These are phyloP conservation scores for Pterophyllum scalare DNA, from an alignment of 2,113 vertebrate species.

Conservation along the genomic window DNA sequence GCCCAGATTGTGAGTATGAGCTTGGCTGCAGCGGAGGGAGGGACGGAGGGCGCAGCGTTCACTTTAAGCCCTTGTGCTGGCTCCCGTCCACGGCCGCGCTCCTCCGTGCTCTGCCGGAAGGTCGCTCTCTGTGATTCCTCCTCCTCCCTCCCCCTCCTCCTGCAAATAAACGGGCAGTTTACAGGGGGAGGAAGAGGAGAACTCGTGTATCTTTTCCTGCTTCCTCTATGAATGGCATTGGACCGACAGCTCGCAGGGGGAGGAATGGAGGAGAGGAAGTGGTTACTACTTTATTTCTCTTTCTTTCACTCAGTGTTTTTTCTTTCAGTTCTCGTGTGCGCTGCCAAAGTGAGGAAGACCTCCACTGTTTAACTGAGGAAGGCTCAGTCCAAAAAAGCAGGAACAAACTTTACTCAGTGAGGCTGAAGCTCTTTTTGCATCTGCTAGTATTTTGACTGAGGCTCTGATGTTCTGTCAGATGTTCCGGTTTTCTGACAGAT, in stretches of 20 bases:
- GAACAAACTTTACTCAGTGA: background rate
- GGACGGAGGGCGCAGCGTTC: background rate
- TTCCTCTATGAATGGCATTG: background rate
- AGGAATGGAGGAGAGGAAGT: background rate
- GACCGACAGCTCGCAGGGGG: background rate
- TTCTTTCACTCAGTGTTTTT: background rate
- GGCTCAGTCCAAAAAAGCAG: background rate
- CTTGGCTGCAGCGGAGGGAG: constrained; percentile 25
- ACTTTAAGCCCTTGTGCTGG: constrained; percentile 29
- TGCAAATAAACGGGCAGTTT: background rate
- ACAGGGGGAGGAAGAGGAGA: background rate
- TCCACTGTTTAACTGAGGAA: background rate
- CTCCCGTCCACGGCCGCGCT: constrained; percentile 62
- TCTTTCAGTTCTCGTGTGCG: background rate
- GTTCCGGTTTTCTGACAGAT: background rate
- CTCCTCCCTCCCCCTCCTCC: constrained; percentile 9
- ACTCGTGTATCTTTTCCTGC: background rate
- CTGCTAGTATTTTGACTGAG: background rate
- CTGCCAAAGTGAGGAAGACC: background rate
- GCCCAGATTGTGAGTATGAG: constrained; percentile 83
- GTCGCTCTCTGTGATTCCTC: constrained; percentile 68
- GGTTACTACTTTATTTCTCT: background rate
- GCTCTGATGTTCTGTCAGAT: too few relatives aligned
- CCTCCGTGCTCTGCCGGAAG: constrained; percentile 68
- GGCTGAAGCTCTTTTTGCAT: background rate